These are phyloP conservation scores for Cosmia trapezina DNA, from an alignment of 2,888 invertebrate genomes.

Conservation along the genomic window DNA sequence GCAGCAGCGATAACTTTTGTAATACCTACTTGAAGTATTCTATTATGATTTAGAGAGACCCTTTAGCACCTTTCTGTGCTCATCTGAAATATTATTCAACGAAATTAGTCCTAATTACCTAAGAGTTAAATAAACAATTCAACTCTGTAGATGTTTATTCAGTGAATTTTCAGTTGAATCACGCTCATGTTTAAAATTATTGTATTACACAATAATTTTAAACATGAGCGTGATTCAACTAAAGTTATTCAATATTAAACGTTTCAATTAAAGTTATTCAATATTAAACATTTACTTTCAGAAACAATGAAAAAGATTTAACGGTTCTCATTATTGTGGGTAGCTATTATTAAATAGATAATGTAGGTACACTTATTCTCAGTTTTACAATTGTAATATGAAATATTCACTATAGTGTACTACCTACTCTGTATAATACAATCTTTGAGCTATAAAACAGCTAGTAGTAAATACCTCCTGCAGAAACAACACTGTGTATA, in stretches of 20 bases:
- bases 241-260: neutral
- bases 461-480: neutral
- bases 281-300: neutral
- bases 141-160: neutral
- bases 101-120: constrained; percentile 4
- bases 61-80: neutral
- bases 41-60: neutral
- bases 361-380: neutral
- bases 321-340: neutral
- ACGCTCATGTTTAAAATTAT: constrained; percentile 6
- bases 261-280: neutral
- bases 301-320: constrained; percentile 1
- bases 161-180: neutral
- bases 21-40: neutral
- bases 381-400: neutral
- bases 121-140: neutral
- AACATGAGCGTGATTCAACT: neutral
- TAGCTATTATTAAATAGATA: neutral
- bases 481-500: neutral
- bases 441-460: neutral
- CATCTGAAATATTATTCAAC: constrained; percentile 13
- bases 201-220: too few species aligned
- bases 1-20: neutral
- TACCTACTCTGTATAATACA: neutral
- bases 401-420: neutral